Conservation (phyloP, 2,888 invertebrate genomes). For the Andrena camellia region DNA sequence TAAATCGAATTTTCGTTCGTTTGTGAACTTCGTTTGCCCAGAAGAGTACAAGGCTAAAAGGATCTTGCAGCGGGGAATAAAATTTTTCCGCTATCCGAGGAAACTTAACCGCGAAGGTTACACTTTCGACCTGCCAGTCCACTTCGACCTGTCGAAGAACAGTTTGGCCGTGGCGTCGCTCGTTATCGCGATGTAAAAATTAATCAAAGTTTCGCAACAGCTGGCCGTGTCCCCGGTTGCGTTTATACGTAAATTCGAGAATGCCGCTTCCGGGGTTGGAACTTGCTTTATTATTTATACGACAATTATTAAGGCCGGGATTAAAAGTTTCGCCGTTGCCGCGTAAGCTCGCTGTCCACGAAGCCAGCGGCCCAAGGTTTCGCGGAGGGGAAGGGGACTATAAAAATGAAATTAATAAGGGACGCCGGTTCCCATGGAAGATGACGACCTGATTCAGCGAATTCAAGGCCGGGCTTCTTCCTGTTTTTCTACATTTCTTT, state of each 20-base stretch:
- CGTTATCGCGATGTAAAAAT: constrained; percentile 53
- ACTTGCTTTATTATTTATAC: constrained; percentile 46
- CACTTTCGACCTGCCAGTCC: constrained; percentile 64
- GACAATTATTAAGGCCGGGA: constrained; percentile 49
- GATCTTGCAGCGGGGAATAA: constrained; percentile 72
- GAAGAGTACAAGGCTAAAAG: constrained; percentile 75
- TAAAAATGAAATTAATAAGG: constrained; percentile 61
- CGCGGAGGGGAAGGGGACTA: constrained; percentile 8
- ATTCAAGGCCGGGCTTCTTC: constrained; percentile 51
- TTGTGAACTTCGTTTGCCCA: constrained; percentile 80
- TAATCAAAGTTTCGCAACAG: constrained; percentile 45
- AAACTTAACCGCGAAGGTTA: constrained; percentile 74
- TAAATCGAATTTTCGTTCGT: constrained; percentile 82
- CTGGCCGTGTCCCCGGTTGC: not conserved
- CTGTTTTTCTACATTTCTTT: constrained; percentile 48
- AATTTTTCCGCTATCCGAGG: constrained; percentile 74
- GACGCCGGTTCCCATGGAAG: constrained; percentile 43
- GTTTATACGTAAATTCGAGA: constrained; percentile 35
- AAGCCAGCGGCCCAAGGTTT: constrained; percentile 38
- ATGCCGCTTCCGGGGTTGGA: constrained; percentile 10
- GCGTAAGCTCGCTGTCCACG: constrained; percentile 34
- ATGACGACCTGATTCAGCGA: constrained; percentile 67
- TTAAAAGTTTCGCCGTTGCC: constrained; percentile 49
- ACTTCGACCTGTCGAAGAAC: constrained; percentile 44
- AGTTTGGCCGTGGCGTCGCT: not conserved